Conservation (phyloP, 2,888 invertebrate genomes). For the Cecidostiba fungosa region DNA sequence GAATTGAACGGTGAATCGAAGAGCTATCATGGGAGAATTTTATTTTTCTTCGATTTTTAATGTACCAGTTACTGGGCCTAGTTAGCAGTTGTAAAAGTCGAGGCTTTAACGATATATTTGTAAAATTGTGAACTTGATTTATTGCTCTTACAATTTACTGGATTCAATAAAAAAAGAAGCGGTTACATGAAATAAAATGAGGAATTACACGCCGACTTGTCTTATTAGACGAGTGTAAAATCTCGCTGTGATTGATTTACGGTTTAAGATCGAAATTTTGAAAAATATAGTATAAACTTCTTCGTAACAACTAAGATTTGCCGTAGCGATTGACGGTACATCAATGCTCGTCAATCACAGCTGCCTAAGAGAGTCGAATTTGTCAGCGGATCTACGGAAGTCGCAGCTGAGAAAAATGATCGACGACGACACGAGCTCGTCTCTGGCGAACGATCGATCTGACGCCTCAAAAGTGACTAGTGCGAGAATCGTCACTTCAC, state of each 20-base stretch:
- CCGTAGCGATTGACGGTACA: not conserved
- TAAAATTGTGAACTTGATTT: slow-evolving; percentile 33
- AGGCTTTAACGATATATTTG: slow-evolving; percentile 10
- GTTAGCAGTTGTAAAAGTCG: not conserved
- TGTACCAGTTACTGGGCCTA: not conserved
- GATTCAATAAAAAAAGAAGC: not conserved
- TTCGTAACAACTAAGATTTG: too few relatives aligned
- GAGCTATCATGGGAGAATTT: slow-evolving; percentile 6
- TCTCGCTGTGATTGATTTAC: not conserved
- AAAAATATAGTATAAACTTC: too few relatives aligned
- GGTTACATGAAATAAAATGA: not conserved
- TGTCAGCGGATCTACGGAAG: not conserved
- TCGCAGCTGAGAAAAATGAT: not conserved
- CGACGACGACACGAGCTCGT: not conserved
- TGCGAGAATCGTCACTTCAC: not conserved
- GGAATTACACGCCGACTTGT: not conserved
- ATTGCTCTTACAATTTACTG: slow-evolving; percentile 15
- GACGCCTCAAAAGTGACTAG: not conserved
- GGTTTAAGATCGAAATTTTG: too few relatives aligned
- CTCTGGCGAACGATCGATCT: slow-evolving; percentile 9
- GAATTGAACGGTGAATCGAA: slow-evolving; percentile 19
- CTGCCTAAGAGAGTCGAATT: not conserved
- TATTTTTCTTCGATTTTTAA: not conserved
- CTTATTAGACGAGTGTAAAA: slow-evolving; percentile 6
- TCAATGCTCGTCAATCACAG: not conserved